Evolutionary conservation across 2,888 invertebrate species (phyloP), one percentile per base, ranked within the genome.

Genomic region (Smittia aterrima): DNA sequence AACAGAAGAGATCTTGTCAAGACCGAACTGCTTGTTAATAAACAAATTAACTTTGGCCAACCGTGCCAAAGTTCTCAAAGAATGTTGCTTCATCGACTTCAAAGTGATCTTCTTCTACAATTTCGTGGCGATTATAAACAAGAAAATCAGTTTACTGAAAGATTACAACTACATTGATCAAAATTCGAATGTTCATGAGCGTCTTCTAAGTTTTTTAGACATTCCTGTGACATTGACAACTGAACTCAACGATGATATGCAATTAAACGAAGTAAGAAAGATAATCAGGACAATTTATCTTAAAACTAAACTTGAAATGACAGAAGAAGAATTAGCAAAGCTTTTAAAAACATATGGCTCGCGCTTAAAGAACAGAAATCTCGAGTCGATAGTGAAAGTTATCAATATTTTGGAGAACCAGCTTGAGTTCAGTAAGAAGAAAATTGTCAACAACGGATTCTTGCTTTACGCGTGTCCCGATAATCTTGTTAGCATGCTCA

Each of bases 381-480:
- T 86, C 72, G 77, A 79, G 25, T 80, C 84, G 1, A 83, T 90
- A 4, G 85, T 85, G 78, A 83, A 85, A 79, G 85, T 87, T 72
- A 80, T 90, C 16, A 79, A 85, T 38, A 77, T 89, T 75, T 85
- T 89, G 1, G 80, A 85, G 76, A 81, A 84, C 62, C 84, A 86
- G 1, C 81, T 91, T 0, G 85, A 87, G 53, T 86, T 90, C 76
- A 79, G 85, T 4, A 79, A 79, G 18, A 82, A 83, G 9, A 82
- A 82, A 77, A 85, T 92, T 9, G 82, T 83, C 76, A 86, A 85
- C 75, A 86, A 89, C 80, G 85, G 85, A 0, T 90, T 87, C 76
- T 79, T 92, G 1, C 80, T 90, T 64, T 82, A 85, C 68, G 83
- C 83, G 0, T 87, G 88, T 79, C 88, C 89, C 0, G 80, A 85